Conservation (phyloP, 2,888 invertebrate genomes). For the Thecocarcelia acutangulata region DNA sequence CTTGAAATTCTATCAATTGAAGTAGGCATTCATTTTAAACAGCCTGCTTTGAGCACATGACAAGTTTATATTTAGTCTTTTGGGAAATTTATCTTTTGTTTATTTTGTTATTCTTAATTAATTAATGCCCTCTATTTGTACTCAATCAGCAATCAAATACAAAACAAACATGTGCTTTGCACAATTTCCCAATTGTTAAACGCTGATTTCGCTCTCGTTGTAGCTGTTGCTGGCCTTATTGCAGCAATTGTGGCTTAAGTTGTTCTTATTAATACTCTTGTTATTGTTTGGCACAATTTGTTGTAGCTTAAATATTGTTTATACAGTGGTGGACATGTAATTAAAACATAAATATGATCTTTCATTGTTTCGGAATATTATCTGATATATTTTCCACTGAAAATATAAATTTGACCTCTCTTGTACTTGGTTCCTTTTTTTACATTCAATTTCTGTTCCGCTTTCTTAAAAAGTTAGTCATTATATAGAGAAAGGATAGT, state of each 20-base stretch:
- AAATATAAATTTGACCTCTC: too few species aligned
- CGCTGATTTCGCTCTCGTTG: background rate
- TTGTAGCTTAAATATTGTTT: constrained; percentile 17
- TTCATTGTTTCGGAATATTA: too few species aligned
- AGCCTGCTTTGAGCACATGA: too few species aligned
- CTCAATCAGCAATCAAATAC: constrained; percentile 63
- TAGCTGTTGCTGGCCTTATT: constrained; percentile 8
- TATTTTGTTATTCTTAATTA: constrained; percentile 52
- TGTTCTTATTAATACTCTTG: constrained; percentile 4
- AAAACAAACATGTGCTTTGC: constrained; percentile 52
- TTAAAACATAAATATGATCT: too few species aligned
- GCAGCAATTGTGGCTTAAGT: background rate
- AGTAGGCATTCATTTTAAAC: too few species aligned
- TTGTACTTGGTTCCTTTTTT: too few species aligned
- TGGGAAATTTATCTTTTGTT: constrained; percentile 1
- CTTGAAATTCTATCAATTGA: too few species aligned
- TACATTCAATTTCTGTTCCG: too few species aligned
- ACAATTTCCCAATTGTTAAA: constrained; percentile 36
- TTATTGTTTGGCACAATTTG: constrained; percentile 17
- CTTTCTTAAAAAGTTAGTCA: too few species aligned
- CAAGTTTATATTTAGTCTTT: constrained; percentile 39
- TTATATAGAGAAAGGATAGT: too few species aligned
- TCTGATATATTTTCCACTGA: too few species aligned
- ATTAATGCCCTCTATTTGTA: constrained; percentile 65
- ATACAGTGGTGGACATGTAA: too few species aligned